These are phyloP conservation scores for Zenarchopterus dispar DNA, from an alignment of 2,797 vertebrate genomes.

Conservation along the genomic window DNA sequence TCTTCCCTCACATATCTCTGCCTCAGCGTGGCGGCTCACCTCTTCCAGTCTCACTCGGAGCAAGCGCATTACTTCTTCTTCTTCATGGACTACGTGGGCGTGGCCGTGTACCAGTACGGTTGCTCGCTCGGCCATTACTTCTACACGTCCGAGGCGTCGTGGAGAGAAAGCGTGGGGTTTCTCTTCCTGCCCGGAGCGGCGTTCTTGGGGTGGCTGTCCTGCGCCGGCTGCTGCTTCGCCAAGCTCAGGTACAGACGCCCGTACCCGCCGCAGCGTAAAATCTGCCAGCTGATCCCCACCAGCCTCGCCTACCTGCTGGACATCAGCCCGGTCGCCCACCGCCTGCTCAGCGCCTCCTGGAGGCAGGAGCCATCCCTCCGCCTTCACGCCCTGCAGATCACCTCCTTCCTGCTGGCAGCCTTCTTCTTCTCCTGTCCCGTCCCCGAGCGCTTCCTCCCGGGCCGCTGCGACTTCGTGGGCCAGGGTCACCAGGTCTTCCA, in stretches of 20 bases:
- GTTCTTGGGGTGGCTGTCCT: conserved; percentile 90
- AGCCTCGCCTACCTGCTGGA: conserved; percentile 87
- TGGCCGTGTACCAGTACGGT: conserved; percentile 91
- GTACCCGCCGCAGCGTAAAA: conserved; percentile 88
- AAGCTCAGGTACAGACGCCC: conserved; percentile 88
- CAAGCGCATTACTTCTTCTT: conserved; percentile 91
- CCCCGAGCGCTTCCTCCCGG: conserved; percentile 91
- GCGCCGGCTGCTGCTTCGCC: conserved; percentile 89
- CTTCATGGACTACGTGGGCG: conserved; percentile 92
- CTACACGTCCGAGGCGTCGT: conserved; percentile 86
- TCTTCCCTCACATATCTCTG: conserved; percentile 87
- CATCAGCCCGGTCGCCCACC: conserved; percentile 89
- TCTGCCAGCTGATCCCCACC: conserved; percentile 90
- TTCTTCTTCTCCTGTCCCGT: conserved; percentile 93
- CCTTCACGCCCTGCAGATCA: conserved; percentile 89
- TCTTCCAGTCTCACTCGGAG: conserved; percentile 92
- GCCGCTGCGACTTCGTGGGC: conserved; percentile 89
- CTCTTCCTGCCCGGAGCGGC: conserved; percentile 87
- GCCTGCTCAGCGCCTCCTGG: conserved; percentile 84
- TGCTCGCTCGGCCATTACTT: conserved; percentile 90
- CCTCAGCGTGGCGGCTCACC: conserved; percentile 89
- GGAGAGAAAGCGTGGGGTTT: conserved; percentile 85
- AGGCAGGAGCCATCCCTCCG: conserved; percentile 80
- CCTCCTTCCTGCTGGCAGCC: conserved; percentile 87
- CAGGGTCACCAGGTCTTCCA: conserved; percentile 95